Base-by-base conservation (phyloP, 2,888 invertebrate species). In the Dromius quadrimaculatus region DNA sequence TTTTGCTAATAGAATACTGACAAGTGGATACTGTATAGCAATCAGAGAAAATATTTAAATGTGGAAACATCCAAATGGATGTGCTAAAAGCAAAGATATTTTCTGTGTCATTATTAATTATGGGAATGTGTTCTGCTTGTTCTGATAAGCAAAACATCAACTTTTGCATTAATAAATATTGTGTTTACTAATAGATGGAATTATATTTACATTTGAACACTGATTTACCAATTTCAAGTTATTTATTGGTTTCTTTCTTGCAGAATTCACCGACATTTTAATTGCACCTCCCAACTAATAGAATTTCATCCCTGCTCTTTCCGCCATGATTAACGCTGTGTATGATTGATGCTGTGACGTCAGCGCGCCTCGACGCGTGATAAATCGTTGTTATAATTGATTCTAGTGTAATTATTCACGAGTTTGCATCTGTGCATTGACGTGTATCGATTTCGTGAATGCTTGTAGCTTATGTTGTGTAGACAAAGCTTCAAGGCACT, bases 321-420 rank as follows among this genome's bases (percentile, higher is more conserved):
- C 50, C 59, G 59, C 68, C 23, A 76, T 78, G 78, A 79, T 78
- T 77, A 77, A 79, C 79, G 77, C 77, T 75, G 75, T 76, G 72
- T 77, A 79, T 80, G 80, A 80, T 80, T 80, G 80, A 80, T 80
- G 80, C 76, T 76, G 76, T 74, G 76, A 77, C 77, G 77, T 76
- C 75, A 73, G 73, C 64, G 70, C 63, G 38, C 47, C 76, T 76
- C 76, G 79, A 77, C 76, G 75, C 74, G 77, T 82, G 82, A 82
- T 82, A 80, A 81, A 82, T 82, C 77, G 81, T 80, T 77, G 79
- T 78, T 79, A 79, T 81, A 81, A 82, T 82, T 81, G 81, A 81
- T 82, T 81, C 77, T 76, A 77, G 77, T 78, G 80, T 81, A 81
- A 82, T 82, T 81, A 82, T 81, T 82, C 82, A 82, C 79, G 76